Base-by-base conservation (phyloP, 1,140 invertebrate genomes). In the Sitodiplosis mosellana region DNA sequence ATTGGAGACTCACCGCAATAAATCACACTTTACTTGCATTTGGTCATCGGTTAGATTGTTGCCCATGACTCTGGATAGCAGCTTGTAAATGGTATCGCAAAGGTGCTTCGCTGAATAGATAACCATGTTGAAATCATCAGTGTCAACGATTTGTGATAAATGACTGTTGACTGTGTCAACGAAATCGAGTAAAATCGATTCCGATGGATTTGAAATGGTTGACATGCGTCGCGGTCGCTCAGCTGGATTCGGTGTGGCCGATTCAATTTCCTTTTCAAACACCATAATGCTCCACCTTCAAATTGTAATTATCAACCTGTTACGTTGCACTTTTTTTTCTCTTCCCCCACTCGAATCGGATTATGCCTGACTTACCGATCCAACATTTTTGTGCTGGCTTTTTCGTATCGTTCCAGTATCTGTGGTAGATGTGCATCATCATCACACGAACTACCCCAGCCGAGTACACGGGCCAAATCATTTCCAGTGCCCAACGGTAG, bases 361-460 rank as follows among this genome's bases (percentile, higher is more conserved):
- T 48, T 48, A 10, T n/a, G 21, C 5, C 33, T 44, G 34, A n/a
- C 49, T 58, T 45, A 83, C 73, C 89, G 80, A 67, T 97, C 92
- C 22, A 97, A 69, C 81, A 95, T 93, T 69, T 94, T 95, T 37
- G 89, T 92, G 52, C 89, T 83, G 8, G 91, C 89, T 54, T 87
- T 81, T 68, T 96, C 92, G 59, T 95, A 90, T 50, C 87, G 83
- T 58, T 96, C 90, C 7, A 97, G 66, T 22, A 95, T 73, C 55
- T 90, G 83, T 14, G 88, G 85, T 38, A 96, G 69, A 66, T 94
- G 87, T 6, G 90, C 83, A 55, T 95, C 92, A 59, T 94, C 89
- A 59, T 96, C 91, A 62, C 91, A 96, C 1, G 86, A 86, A 10
- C 87, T 78, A 17, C 92, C 91, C 91, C 91, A 96, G n/a, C 92